A percentile compares a stretch with the other conserved stretches of the same genome.
Evolutionary conservation across 2,113 vertebrate species (phyloP).

Genomic region (Clupea harengus): DNA sequence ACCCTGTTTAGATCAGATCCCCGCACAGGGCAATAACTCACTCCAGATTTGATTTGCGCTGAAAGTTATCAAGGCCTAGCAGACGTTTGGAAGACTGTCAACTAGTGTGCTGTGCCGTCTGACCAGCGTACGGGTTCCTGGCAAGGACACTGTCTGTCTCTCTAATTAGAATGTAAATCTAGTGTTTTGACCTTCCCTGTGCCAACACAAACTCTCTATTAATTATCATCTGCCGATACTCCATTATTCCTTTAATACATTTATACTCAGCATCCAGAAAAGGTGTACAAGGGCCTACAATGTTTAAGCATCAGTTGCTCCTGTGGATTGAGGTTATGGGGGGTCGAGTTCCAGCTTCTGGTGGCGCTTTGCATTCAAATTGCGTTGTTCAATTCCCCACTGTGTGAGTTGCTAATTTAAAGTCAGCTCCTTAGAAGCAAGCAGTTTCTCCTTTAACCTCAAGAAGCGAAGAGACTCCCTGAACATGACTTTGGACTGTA

Average conservation of each 20-base stretch:
- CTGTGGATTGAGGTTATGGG: neutral
- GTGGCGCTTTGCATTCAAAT: neutral
- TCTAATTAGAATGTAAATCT: neutral
- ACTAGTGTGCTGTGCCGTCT: neutral
- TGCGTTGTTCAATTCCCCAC: neutral
- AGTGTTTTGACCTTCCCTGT: neutral
- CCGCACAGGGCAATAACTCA: neutral
- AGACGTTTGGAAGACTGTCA: neutral
- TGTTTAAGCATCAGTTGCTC: neutral
- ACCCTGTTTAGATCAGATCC: neutral
- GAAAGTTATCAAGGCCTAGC: neutral
- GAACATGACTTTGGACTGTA: slow-evolving; percentile 8
- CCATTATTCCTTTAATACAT: neutral
- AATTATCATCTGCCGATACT: neutral
- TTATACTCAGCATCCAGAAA: neutral
- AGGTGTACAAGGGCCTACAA: neutral
- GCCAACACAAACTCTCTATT: neutral
- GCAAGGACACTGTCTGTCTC: neutral
- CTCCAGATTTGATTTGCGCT: neutral
- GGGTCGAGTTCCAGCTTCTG: neutral
- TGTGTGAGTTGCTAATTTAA: neutral
- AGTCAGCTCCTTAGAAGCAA: neutral
- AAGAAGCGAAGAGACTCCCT: neutral
- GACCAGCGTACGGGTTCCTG: neutral
- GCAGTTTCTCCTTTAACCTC: slow-evolving; percentile 2